Conservation (phyloP, 2,888 invertebrate genomes). For the Dryobota labecula region DNA sequence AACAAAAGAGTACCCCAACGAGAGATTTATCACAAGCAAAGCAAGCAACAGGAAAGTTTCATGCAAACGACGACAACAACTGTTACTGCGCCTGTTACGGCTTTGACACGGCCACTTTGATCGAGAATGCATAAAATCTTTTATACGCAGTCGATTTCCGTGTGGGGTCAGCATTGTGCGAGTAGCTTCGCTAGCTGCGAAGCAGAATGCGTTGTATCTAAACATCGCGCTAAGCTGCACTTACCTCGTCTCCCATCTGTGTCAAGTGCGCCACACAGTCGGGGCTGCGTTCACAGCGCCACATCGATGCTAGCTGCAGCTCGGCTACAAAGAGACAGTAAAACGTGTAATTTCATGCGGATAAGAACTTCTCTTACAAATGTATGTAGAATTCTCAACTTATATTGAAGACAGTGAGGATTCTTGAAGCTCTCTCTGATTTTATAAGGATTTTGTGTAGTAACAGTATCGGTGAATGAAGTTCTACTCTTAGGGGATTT, state of each 20-base stretch:
- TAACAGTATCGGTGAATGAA: constrained; percentile 15
- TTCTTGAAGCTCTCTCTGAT: constrained; percentile 27
- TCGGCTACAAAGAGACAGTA: constrained; percentile 53
- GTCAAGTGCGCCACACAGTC: constrained; percentile 65
- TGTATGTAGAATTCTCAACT: constrained; percentile 44
- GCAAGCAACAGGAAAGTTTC: constrained; percentile 72
- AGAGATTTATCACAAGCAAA: constrained; percentile 75
- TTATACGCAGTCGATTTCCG: constrained; percentile 51
- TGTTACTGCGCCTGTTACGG: constrained; percentile 57
- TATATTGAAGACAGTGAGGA: constrained; percentile 30
- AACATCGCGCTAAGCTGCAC: constrained; percentile 62
- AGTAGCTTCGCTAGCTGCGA: constrained; percentile 31
- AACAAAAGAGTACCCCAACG: constrained; percentile 69
- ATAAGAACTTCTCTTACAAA: constrained; percentile 51
- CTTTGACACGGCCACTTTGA: constrained; percentile 59
- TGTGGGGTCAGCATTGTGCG: constrained; percentile 58
- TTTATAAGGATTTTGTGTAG: constrained; percentile 24
- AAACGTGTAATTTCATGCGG: constrained; percentile 57
- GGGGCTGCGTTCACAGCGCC: constrained; percentile 54
- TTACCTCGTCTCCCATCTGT: constrained; percentile 66
- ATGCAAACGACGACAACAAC: constrained; percentile 67
- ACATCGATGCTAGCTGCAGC: constrained; percentile 47
- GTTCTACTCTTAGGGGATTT: not conserved
- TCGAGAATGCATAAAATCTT: constrained; percentile 57
- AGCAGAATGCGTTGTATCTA: constrained; percentile 71